Percentiles rank a stretch among this genome's conserved stretches.
These are phyloP conservation scores for Cephus spinipes DNA, from an alignment of 2,888 invertebrate genomes.

Conservation along the genomic window DNA sequence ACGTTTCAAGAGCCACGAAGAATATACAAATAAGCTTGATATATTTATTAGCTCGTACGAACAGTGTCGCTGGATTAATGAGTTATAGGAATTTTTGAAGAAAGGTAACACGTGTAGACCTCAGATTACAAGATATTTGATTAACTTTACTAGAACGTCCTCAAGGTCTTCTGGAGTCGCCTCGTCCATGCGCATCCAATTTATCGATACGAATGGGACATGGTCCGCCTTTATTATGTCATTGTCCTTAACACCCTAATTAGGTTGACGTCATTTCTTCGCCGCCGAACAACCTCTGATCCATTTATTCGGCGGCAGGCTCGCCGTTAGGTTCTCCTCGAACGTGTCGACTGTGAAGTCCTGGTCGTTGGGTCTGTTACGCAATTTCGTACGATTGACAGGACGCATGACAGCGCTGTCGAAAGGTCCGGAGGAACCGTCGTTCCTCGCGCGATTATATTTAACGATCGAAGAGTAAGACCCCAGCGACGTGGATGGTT, in stretches of 20 bases:
- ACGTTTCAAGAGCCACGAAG: not conserved
- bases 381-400: not conserved
- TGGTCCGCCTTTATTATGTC: not conserved
- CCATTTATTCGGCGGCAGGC: not conserved
- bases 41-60: not conserved
- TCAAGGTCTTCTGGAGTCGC: not conserved
- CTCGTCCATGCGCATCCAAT: not conserved
- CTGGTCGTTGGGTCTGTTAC: slow-evolving; percentile 37
- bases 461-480: slow-evolving; percentile 13
- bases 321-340: slow-evolving; percentile 51
- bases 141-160: not conserved
- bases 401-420: not conserved
- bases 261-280: not conserved
- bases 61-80: not conserved
- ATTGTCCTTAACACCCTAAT: not conserved
- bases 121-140: not conserved
- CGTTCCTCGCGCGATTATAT: slow-evolving; percentile 11
- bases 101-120: not conserved
- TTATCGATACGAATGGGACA: not conserved
- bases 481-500: slow-evolving; percentile 22
- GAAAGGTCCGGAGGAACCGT: not conserved
- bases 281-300: not conserved
- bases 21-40: not conserved
- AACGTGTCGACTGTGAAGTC: slow-evolving; percentile 57
- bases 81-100: not conserved